Conservation (phyloP, 2,113 vertebrate species). For the Clarias macrocephalus region DNA sequence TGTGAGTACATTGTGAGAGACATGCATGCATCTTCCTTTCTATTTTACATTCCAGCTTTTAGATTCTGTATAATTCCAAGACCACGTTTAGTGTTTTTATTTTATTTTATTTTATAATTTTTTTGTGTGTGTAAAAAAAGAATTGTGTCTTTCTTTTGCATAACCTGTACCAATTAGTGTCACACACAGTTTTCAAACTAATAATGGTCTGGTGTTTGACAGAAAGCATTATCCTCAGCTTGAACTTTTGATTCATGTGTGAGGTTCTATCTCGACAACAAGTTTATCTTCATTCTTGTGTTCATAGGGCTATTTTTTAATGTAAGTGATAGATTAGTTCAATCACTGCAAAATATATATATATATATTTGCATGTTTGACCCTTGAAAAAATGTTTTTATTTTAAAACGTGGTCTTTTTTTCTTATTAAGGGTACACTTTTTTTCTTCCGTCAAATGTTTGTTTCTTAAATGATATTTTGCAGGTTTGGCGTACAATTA, state of each 20-base stretch:
- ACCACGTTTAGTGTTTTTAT: slow-evolving; percentile 34
- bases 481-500: slow-evolving; percentile 18
- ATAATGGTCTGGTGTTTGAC: slow-evolving; percentile 7
- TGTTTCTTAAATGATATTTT: slow-evolving; percentile 8
- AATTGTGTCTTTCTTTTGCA: slow-evolving; percentile 50
- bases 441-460: slow-evolving; percentile 4
- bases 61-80: slow-evolving; percentile 21
- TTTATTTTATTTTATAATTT: not conserved
- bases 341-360: not conserved
- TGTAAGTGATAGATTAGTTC: slow-evolving; percentile 5
- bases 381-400: slow-evolving; percentile 27
- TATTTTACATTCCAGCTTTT: slow-evolving; percentile 56
- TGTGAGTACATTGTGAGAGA: slow-evolving; percentile 70
- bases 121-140: not conserved
- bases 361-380: slow-evolving; percentile 33
- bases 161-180: slow-evolving; percentile 37
- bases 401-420: slow-evolving; percentile 31
- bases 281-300: slow-evolving; percentile 40
- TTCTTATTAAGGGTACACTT: not conserved
- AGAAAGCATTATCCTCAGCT: not conserved
- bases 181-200: slow-evolving; percentile 30
- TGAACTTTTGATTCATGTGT: not conserved
- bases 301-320: slow-evolving; percentile 41
- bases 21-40: slow-evolving; percentile 52
- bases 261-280: slow-evolving; percentile 26